phyloP scores from a whole-genome alignment of 2,797 vertebrate species.

The Periophthalmus magnuspinnatus region DNA sequence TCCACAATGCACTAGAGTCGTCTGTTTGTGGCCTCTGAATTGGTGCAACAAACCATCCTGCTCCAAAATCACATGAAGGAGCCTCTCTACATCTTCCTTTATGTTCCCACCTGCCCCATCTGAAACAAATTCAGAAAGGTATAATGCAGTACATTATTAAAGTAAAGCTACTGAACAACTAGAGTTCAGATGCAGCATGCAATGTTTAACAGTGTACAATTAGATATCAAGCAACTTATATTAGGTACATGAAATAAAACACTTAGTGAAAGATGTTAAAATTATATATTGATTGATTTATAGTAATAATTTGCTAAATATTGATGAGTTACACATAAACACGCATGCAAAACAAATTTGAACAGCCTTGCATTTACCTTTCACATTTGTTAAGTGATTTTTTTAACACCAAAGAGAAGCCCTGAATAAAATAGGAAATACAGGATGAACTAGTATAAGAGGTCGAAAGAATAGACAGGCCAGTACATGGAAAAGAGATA shows the following conservation, averaged over 20 bases:
- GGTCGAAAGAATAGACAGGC: conserved; percentile 32
- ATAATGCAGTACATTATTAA: neutral
- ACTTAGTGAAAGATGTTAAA: neutral
- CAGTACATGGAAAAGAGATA: conserved; percentile 41
- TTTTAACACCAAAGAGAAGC: conserved; percentile 42
- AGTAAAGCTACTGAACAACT: neutral
- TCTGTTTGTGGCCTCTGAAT: conserved; percentile 36
- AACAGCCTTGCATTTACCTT: conserved; percentile 66
- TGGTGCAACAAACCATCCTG: conserved; percentile 19
- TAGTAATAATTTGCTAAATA: neutral
- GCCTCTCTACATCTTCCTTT: conserved; percentile 60
- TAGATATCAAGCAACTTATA: neutral
- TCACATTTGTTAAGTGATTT: conserved; percentile 50
- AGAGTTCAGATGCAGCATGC: neutral
- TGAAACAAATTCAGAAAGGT: conserved; percentile 43
- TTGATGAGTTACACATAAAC: conserved; percentile 8
- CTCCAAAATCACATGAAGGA: conserved; percentile 67
- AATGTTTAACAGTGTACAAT: neutral
- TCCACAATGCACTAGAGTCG: conserved; percentile 81
- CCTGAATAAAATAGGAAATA: conserved; percentile 47
- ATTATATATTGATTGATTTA: neutral
- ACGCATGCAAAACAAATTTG: conserved; percentile 29
- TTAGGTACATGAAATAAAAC: neutral
- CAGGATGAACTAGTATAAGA: conserved; percentile 44
- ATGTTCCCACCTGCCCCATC: conserved; percentile 39